Evolutionary conservation across 2,113 vertebrate species (phyloP).

Genomic region (Prionailurus viverrinus): DNA sequence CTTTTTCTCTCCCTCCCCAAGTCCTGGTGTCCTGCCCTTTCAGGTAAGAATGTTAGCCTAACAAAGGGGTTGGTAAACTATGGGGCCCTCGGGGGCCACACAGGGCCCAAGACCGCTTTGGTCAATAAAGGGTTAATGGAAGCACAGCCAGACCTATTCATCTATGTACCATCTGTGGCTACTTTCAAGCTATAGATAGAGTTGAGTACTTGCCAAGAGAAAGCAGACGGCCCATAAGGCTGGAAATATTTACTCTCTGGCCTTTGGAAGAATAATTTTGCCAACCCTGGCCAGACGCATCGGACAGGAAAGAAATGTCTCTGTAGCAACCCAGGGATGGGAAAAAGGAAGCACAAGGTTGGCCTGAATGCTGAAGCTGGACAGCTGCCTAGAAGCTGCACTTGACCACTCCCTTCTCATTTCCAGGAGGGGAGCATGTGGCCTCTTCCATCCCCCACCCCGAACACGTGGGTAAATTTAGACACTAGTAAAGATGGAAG

Average conservation of each 20-base stretch:
- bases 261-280: background rate
- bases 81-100: no score
- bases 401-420: background rate
- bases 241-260: background rate
- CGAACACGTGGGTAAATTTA: background rate
- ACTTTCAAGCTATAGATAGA: background rate
- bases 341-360: background rate
- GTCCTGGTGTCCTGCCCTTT: background rate
- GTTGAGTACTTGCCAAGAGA: background rate
- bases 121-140: background rate
- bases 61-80: background rate
- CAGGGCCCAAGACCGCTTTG: background rate
- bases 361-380: background rate
- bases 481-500: background rate
- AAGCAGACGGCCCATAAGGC: background rate
- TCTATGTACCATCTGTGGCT: background rate
- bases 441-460: rapidly evolving
- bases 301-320: background rate
- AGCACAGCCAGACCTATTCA: no score
- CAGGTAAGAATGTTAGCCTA: no score
- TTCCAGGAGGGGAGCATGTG: background rate
- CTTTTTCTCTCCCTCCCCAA: background rate
- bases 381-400: background rate
- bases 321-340: no score
- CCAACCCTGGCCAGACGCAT: background rate